Evolutionary conservation across 2,113 vertebrate genomes (phyloP).

Genomic region (Ciconia maguari): DNA sequence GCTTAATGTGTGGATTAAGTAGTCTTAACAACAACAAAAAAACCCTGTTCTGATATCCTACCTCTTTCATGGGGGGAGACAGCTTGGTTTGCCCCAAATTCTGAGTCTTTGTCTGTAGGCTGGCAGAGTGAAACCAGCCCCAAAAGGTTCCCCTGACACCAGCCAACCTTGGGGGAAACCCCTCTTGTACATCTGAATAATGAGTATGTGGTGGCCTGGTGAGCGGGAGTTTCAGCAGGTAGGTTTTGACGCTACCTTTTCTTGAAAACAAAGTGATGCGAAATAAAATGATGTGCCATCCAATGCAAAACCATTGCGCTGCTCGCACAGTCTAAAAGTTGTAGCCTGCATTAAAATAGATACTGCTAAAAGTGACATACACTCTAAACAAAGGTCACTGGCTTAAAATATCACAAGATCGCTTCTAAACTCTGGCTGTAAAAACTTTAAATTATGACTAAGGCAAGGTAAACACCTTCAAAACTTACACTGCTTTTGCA

Average conservation of each 20-base stretch:
- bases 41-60: background rate
- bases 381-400: slow-evolving; percentile 38
- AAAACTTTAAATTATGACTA: slow-evolving; percentile 34
- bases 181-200: background rate
- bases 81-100: background rate
- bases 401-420: slow-evolving; percentile 47
- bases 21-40: slow-evolving; percentile 35
- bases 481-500: background rate
- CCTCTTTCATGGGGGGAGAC: background rate
- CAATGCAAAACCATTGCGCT: background rate
- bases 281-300: background rate
- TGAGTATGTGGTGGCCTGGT: background rate
- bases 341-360: slow-evolving; percentile 48
- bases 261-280: background rate
- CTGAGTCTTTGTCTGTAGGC: background rate
- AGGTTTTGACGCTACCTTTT: background rate
- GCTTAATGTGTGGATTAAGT: slow-evolving; percentile 49
- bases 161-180: background rate
- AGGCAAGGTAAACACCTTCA: background rate
- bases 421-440: background rate
- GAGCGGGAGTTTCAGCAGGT: background rate
- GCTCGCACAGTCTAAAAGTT: background rate
- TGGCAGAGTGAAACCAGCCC: background rate
- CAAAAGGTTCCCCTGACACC: background rate
- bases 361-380: slow-evolving; percentile 7